phyloP scores from a whole-genome alignment of 2,888 invertebrate species.

The Poecilus cupreus region DNA sequence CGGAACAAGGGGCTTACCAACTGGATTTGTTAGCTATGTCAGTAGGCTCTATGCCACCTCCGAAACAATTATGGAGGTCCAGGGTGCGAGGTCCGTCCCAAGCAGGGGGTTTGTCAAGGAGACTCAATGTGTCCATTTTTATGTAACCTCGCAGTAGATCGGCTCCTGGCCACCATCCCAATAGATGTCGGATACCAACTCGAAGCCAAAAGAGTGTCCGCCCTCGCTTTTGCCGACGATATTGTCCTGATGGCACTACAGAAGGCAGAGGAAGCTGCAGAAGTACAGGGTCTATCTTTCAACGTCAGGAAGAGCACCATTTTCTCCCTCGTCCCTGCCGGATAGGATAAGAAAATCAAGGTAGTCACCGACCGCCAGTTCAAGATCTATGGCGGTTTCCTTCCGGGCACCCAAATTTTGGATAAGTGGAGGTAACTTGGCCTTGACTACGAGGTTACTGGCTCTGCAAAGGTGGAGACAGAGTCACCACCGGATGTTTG shows the following conservation, averaged over 20 bases:
- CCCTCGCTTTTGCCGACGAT: constrained; percentile 68
- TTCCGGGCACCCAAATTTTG: background rate
- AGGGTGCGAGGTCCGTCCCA: too few species aligned
- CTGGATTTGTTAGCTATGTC: too few species aligned
- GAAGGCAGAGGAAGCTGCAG: too few species aligned
- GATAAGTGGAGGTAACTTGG: background rate
- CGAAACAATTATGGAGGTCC: too few species aligned
- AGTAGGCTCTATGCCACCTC: too few species aligned
- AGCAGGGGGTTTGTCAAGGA: too few species aligned
- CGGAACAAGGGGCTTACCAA: too few species aligned
- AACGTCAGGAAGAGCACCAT: constrained; percentile 25
- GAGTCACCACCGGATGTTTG: too few species aligned
- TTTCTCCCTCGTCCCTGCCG: background rate
- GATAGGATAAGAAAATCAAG: background rate
- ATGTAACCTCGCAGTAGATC: too few species aligned
- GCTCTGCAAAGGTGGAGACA: background rate
- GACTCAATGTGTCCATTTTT: too few species aligned
- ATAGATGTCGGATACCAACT: background rate
- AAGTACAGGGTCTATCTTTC: too few species aligned
- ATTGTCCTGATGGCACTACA: constrained; percentile 65
- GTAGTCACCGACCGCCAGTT: background rate
- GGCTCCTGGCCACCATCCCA: too few species aligned
- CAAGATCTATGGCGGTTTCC: background rate
- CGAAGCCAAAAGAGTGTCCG: constrained; percentile 59
- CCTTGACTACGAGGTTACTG: background rate